Evolutionary conservation across 2,797 vertebrate species (phyloP).

Genomic region (Mustela erminea): DNA sequence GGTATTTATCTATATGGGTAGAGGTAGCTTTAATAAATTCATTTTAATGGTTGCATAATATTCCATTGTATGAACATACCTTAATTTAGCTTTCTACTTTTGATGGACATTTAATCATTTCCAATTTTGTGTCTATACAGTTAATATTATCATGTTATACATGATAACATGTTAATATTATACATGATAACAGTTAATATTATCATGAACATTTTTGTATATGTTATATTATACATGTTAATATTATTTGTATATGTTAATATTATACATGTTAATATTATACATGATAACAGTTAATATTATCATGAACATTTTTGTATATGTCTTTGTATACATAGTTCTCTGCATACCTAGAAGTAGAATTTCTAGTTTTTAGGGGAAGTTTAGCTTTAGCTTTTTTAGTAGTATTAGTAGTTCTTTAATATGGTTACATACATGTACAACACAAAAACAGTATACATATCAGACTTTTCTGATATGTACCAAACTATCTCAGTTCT

Average conservation of each 20-base stretch:
- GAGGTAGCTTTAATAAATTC: not conserved
- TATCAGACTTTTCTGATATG: not conserved
- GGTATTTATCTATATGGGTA: not conserved
- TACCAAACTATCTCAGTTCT: not conserved
- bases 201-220: no score
- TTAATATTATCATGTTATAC: not conserved
- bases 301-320: not conserved
- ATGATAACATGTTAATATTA: no score
- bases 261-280: no score
- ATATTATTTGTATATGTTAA: no score
- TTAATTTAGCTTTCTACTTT: not conserved
- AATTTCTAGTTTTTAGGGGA: constrained; percentile 10
- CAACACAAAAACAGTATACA: not conserved
- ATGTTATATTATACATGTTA: no score
- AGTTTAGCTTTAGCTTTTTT: not conserved
- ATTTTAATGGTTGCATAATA: not conserved
- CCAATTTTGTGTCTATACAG: not conserved
- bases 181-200: no score
- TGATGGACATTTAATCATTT: not conserved
- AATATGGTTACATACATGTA: not conserved
- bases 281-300: not conserved
- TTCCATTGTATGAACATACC: not conserved
- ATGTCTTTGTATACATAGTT: not conserved
- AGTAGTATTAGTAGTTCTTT: not conserved
- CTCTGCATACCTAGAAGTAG: not conserved